phyloP scores from a whole-genome alignment of 1,140 invertebrate genomes.

The Aporrectodea caliginosa region DNA sequence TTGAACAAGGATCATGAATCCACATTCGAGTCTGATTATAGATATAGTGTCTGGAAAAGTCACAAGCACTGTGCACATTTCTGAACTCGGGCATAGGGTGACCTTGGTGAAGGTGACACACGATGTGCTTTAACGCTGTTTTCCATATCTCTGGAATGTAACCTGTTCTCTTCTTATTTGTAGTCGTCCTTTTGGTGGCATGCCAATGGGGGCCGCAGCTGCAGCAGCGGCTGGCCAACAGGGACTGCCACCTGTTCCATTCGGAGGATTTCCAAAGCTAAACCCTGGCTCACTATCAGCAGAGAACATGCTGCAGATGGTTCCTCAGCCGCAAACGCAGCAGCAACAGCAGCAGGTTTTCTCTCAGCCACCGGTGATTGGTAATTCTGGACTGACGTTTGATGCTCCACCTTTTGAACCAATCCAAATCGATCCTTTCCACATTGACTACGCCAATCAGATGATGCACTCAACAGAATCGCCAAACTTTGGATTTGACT shows the following conservation, averaged over 20 bases:
- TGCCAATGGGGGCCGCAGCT: neutral
- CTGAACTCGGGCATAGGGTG: too few species aligned
- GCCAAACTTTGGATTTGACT: conserved; percentile 54
- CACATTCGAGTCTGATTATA: neutral
- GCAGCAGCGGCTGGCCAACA: neutral
- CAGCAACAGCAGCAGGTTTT: conserved; percentile 34
- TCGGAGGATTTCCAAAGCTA: neutral
- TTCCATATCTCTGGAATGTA: too few species aligned
- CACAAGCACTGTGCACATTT: neutral
- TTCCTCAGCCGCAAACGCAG: conserved; percentile 52
- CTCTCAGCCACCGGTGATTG: conserved; percentile 13
- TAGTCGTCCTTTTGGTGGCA: neutral
- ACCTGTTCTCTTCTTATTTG: too few species aligned
- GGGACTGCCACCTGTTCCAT: neutral
- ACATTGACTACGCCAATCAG: conserved; percentile 54
- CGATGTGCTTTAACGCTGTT: too few species aligned
- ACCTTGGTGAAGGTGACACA: too few species aligned
- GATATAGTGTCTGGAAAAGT: neutral
- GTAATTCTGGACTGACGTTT: conserved; percentile 41
- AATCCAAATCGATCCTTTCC: conserved; percentile 51
- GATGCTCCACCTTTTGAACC: conserved; percentile 51
- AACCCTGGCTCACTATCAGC: neutral
- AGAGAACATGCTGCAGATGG: neutral
- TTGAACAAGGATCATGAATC: neutral
- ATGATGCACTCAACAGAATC: conserved; percentile 56